A percentile compares a stretch with the other conserved stretches of the same genome.
Conservation (phyloP, 2,113 vertebrate genomes). For the Rattus rattus region DNA sequence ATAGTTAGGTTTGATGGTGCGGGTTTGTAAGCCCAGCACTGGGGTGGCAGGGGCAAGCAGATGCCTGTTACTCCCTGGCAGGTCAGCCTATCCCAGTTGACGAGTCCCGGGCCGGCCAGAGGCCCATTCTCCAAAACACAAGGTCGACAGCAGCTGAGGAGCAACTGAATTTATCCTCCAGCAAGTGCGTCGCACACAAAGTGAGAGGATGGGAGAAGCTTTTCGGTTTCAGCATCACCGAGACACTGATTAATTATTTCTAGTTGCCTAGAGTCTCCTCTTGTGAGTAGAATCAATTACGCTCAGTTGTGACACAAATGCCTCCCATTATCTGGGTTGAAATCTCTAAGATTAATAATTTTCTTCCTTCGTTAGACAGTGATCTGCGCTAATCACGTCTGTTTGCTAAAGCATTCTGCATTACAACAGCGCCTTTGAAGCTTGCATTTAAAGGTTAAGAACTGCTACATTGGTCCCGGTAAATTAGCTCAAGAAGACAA, state of each 20-base stretch:
- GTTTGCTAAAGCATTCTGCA: neutral
- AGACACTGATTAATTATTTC: neutral
- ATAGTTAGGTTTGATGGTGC: neutral
- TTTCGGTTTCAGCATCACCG: neutral
- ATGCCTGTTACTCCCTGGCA: neutral
- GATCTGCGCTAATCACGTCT: neutral
- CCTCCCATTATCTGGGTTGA: neutral
- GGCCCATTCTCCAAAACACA: neutral
- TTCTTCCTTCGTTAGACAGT: neutral
- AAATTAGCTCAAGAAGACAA: neutral
- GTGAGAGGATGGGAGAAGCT: neutral
- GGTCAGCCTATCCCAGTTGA: neutral
- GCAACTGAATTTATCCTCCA: neutral
- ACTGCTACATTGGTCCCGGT: neutral
- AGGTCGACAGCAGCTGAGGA: neutral
- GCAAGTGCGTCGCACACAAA: neutral
- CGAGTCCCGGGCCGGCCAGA: too few species aligned
- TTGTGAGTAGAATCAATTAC: neutral
- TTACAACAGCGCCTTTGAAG: neutral
- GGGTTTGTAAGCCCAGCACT: neutral
- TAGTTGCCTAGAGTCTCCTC: neutral
- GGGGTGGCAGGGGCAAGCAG: too few species aligned
- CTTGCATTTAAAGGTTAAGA: conserved; percentile 15
- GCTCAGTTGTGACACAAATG: neutral
- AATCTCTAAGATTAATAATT: conserved; percentile 30